Percentiles rank a stretch among this genome's conserved stretches.
Evolutionary conservation across 64 coral and sea anemone species (phyloP).

Genomic region (Stichodactyla mertensii): DNA sequence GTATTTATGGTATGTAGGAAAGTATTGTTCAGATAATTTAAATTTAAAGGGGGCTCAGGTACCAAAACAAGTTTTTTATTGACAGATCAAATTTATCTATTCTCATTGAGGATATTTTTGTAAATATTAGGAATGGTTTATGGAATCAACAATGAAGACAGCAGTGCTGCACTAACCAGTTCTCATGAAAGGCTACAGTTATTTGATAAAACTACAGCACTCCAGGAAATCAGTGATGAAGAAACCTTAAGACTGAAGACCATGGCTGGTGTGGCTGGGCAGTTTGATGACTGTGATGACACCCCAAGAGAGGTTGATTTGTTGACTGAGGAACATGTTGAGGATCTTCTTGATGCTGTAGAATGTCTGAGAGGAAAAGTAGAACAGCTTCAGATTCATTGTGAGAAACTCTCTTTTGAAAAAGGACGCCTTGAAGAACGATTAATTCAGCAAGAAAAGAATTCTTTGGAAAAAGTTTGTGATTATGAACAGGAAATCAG

Average conservation of each 20-base stretch:
- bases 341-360: slow-evolving; percentile 73
- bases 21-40: no score
- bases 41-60: no score
- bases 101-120: neutral
- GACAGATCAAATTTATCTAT: no score
- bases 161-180: neutral
- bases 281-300: slow-evolving; percentile 31
- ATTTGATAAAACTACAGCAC: neutral
- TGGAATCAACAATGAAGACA: neutral
- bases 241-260: neutral
- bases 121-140: neutral
- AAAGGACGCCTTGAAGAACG: slow-evolving; percentile 56
- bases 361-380: slow-evolving; percentile 65
- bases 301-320: slow-evolving; percentile 81
- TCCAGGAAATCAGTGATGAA: neutral
- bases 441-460: slow-evolving; percentile 71
- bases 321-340: slow-evolving; percentile 76
- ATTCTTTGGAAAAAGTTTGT: slow-evolving; percentile 34
- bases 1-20: no score
- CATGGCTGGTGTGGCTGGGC: slow-evolving; percentile 19
- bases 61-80: no score
- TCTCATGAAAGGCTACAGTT: neutral
- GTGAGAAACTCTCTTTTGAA: slow-evolving; percentile 71
- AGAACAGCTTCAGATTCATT: slow-evolving; percentile 79
- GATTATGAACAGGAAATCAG: slow-evolving; percentile 61